Percentiles rank a stretch among this genome's conserved stretches.
Conservation (phyloP, 2,888 invertebrate species). For the Onchidella celtica region DNA sequence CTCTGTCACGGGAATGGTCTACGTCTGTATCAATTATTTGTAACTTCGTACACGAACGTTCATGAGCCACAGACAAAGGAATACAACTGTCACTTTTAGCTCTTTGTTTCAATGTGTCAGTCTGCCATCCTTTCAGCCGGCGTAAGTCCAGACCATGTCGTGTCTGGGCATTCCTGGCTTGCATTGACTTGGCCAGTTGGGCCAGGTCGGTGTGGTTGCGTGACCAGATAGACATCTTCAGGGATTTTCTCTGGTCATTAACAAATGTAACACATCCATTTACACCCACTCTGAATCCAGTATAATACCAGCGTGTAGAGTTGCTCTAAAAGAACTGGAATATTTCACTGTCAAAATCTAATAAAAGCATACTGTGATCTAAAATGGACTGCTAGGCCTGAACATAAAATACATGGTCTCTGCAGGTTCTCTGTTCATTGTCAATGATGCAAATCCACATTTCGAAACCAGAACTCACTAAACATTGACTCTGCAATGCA, state of each 20-base stretch:
- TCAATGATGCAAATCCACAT: no score
- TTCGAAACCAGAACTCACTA: no score
- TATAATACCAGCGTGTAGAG: not conserved
- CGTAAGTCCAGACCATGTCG: slow-evolving; percentile 14
- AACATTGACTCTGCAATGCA: no score
- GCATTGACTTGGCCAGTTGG: slow-evolving; percentile 50
- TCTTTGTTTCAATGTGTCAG: not conserved
- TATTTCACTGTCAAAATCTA: no score
- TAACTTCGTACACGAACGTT: not conserved
- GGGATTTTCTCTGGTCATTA: not conserved
- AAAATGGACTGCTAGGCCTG: no score
- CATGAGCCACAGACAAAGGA: not conserved
- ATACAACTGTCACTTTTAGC: not conserved
- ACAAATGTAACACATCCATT: no score
- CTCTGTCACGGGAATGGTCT: not conserved
- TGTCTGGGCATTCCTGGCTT: slow-evolving; percentile 45
- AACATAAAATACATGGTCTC: no score
- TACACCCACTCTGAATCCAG: not conserved
- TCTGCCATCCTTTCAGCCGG: not conserved
- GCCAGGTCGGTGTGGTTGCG: slow-evolving; percentile 54
- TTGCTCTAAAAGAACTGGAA: not conserved
- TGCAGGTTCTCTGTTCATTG: no score
- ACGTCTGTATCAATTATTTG: not conserved
- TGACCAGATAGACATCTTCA: slow-evolving; percentile 57
- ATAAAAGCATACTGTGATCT: no score